Conservation (phyloP, 2,113 vertebrate genomes). For the Cepphus grylle region DNA sequence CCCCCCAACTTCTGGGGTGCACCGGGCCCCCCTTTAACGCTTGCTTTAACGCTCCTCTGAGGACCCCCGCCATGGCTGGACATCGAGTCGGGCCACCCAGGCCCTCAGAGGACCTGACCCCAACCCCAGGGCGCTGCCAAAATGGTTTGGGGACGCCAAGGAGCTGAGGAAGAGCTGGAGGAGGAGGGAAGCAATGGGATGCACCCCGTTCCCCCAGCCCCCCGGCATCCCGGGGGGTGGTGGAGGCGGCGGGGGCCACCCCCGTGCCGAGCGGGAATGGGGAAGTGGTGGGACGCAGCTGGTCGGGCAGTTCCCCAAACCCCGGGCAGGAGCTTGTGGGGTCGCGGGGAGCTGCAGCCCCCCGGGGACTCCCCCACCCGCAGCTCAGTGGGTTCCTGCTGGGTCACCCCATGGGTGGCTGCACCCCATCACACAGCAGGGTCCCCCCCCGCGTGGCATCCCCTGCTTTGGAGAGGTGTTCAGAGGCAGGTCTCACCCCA, state of each 20-base stretch:
- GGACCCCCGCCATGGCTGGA: not conserved
- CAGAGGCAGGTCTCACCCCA: not conserved
- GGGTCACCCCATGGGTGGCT: not conserved
- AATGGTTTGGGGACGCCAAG: not conserved
- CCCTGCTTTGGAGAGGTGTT: not conserved
- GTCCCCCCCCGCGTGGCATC: not conserved
- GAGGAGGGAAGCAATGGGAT: not conserved
- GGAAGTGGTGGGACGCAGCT: not conserved
- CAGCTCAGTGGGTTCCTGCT: not conserved
- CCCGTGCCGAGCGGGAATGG: fast-evolving
- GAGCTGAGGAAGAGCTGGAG: not conserved
- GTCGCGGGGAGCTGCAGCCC: not conserved
- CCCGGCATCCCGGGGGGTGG: not conserved
- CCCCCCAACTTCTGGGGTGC: not conserved
- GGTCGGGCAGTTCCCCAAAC: not conserved
- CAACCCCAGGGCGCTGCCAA: not conserved
- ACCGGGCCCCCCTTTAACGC: fast-evolving
- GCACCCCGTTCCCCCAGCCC: fast-evolving
- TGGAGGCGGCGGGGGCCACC: too few species aligned
- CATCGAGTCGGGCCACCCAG: fast-evolving
- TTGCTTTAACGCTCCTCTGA: not conserved
- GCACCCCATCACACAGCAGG: not conserved
- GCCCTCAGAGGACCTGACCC: too few species aligned
- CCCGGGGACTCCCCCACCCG: fast-evolving
- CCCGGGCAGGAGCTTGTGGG: not conserved